Percentiles rank a stretch among this genome's conserved stretches.
phyloP scores from a whole-genome alignment of 2,888 invertebrate species.

The Calameuta idolon region DNA sequence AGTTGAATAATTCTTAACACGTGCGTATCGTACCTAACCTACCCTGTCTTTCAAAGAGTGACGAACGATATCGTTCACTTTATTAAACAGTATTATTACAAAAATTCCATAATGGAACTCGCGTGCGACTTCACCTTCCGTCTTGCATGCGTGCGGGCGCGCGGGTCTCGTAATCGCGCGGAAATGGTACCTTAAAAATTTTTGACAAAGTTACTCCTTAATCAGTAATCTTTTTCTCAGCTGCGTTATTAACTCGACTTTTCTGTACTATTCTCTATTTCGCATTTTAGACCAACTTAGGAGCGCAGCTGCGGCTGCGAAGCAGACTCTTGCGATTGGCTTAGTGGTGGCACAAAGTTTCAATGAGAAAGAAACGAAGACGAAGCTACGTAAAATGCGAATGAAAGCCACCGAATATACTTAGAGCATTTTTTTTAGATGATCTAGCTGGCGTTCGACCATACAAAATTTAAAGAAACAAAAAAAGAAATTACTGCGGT shows the following conservation, averaged over 20 bases:
- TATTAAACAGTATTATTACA: not conserved
- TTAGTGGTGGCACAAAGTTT: not conserved
- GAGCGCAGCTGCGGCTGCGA: not conserved
- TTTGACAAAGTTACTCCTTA: not conserved
- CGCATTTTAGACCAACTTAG: not conserved
- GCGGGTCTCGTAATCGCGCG: not conserved
- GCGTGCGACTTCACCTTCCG: not conserved
- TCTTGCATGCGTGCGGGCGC: not conserved
- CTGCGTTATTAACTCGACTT: not conserved
- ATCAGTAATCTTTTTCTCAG: not conserved
- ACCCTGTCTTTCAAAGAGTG: not conserved
- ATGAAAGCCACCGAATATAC: not conserved
- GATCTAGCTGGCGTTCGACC: conserved; percentile 9
- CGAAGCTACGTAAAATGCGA: not conserved
- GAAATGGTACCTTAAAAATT: not conserved
- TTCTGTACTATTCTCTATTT: not conserved
- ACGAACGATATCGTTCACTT: not conserved
- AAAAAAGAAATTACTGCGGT: conserved; percentile 9
- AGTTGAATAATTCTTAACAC: not conserved
- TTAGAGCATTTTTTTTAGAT: conserved; percentile 3
- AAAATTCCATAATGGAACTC: not conserved
- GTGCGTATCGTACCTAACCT: not conserved
- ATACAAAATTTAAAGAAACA: conserved; percentile 2
- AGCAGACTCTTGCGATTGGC: not conserved
- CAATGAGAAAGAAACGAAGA: not conserved